Base-by-base conservation (phyloP, 2,888 invertebrate species). In the Syrphus vitripennis region DNA sequence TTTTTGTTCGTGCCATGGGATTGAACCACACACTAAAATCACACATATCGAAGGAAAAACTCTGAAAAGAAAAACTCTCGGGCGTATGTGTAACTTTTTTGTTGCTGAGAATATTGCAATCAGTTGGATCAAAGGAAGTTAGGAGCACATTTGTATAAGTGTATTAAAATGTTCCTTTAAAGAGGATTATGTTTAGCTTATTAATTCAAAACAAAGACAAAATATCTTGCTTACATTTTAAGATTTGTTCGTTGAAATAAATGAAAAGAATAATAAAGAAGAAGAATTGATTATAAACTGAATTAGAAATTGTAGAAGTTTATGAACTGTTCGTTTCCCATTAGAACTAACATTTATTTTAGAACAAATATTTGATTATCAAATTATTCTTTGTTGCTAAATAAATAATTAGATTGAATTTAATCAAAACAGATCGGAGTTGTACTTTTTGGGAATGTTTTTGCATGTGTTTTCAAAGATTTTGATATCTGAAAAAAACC, bases 51-150 rank as follows among this genome's bases (percentile, higher is more conserved):
- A 53, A n/a, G 59, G 26, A n/a, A 14, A 2, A 16, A 14, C 10
- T 45, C 29, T 26, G 7, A 7, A 50, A 50, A 34, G n/a, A 57
- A 14, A 19, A 48, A 10, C 55, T 21, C 59, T 57, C 40, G 61
- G 72, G 69, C 74, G 74, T 80, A 75, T 80, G 74, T 16, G 80
- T 14, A 61, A 71, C 40, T 53, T 65, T 72, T 67, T 61, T 26
- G 48, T 4, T 21, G 6, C 6, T 19, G 19, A 10, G 34, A 55
- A 24, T 55, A 55, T 63, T 61, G 45, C 55, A 65, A 37, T 29
- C 19, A 3, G 59, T 69, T 24, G 16, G n/a, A 26, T 14, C 31
- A 14, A 24, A 24, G 24, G 6, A 50, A 50, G 24, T 50, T 50
- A n/a, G 26, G 26, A 50, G 7, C 50, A 26, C 24, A 50, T n/a